Conservation (phyloP, 2,888 invertebrate species). For the Temnothorax rugatulus region DNA sequence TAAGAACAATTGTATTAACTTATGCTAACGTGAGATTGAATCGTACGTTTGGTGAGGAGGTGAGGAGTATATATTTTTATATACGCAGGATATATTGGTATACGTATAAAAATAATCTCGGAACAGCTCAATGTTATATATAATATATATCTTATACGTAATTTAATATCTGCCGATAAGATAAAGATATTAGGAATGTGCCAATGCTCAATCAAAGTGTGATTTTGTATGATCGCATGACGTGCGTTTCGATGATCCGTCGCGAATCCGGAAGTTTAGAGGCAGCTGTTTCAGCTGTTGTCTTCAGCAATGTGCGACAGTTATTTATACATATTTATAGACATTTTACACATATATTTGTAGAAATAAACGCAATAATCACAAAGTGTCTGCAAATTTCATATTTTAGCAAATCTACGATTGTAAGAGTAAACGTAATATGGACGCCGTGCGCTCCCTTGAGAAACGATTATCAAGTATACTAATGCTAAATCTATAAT, state of each 20-base stretch:
- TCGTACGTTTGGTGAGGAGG: neutral
- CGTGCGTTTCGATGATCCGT: constrained; percentile 10
- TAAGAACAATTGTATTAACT: neutral
- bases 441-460: neutral
- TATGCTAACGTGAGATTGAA: constrained; percentile 19
- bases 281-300: constrained; percentile 38
- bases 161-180: constrained; percentile 20
- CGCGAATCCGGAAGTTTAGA: constrained; percentile 29
- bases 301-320: constrained; percentile 15
- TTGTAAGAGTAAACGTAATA: neutral
- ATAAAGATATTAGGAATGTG: constrained; percentile 53
- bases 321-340: constrained; percentile 45
- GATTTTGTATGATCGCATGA: constrained; percentile 41
- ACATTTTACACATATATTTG: constrained; percentile 33
- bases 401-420: neutral
- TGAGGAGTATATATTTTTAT: constrained; percentile 12
- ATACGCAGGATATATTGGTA: constrained; percentile 2
- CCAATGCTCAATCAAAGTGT: constrained; percentile 64
- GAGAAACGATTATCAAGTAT: neutral
- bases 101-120: constrained; percentile 16
- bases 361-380: constrained; percentile 39
- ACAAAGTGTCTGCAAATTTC: neutral
- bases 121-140: constrained; percentile 21
- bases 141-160: constrained; percentile 21
- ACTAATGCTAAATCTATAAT: constrained; percentile 3